Evolutionary conservation across 2,797 vertebrate genomes (phyloP), one percentile per base, ranked within the genome.

Genomic region (Leontopithecus rosalia): DNA sequence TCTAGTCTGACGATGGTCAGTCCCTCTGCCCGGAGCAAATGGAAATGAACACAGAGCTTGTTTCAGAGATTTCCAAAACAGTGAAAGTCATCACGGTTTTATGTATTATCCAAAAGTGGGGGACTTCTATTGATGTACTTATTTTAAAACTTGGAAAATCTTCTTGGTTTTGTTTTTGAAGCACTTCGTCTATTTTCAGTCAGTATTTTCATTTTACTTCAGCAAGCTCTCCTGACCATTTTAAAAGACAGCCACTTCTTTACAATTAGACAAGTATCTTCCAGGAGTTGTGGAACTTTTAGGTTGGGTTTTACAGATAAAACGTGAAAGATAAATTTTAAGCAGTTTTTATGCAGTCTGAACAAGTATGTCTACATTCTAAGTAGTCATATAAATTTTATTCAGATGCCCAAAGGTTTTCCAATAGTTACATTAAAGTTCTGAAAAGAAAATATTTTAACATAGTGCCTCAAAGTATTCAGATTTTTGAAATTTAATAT

Each of bases 21-120:
- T n/a, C 11, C 33, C 39, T 43, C 39, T 0, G 4, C 24, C 0
- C 0, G n/a, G 52, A 28, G 19, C 24, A 33, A 57, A 26, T 5
- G 8, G 28, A 43, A 39, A 41, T 26, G 11, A 87, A 72, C 14
- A 1, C 4, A 73, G 55, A 41, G 9, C 52, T 79, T 24, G 36
- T 33, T 36, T 76, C 70, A 50, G 14, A 50, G 10, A 75, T 75
- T 87, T 52, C 46, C 46, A 19, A 55, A 73, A 43, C 41, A 76
- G 11, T 30, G 7, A 5, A 52, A 83, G 41, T 58, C 46, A 15
- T 0, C 7, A 2, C 1, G 11, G 10, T 19, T 91, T 52, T 46
- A 33, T 7, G 24, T 43, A 36, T 76, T 36, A n/a, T 28, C 30
- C 55, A 3, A 22, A 91, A 83, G 4, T 19, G 36, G 48, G 26